Evolutionary conservation across 2,797 vertebrate genomes (phyloP), one percentile per base, ranked within the genome.

Genomic region (Salmo trutta): DNA sequence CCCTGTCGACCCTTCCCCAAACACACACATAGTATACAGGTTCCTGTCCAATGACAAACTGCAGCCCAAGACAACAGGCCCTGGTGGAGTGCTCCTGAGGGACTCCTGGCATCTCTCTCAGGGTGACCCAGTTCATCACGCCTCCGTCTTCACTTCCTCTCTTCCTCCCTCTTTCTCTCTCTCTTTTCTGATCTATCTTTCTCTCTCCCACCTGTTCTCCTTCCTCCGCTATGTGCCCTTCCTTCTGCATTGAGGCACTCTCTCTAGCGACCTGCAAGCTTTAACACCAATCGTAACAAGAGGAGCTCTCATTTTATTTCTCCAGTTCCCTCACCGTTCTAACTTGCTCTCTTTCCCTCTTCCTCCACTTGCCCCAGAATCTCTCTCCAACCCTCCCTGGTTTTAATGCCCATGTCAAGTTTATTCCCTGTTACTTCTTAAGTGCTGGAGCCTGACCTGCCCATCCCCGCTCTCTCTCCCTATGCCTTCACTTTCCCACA

Each of bases 71-170:
- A 94, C 89, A 91, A 90, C 88, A 87, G 86, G 84, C 87, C 85
- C 84, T 53, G 81, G 75, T 80, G 87, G 80, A 79, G 74, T 79
- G 74, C 81, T 92, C 93, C 91, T 88, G 72, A 78, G 91, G 91
- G 92, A 93, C 88, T 87, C 83, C 80, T 68, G 81, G 88, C 86
- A 91, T 87, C 88, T 89, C 88, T 91, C 88, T 80, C 93, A 92
- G 91, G 91, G 87, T 94, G 94, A 95, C 93, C 93, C 93, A 93
- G 85, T 94, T 95, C 88, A 92, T 91, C 90, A 85, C 14, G 78
- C 86, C 81, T 47, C 41, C 0, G 8, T 47, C 41, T 86, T 79
- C 86, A 87, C 82, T 90, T 54, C 21, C 27, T 41, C 36, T 21
- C 36, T 71, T 33, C 14, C 82, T 86, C 85, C 7, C 10, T 24